Evolutionary conservation across 92 coral and sea anemone species (phyloP).

Genomic region (Siderastrea radians): DNA sequence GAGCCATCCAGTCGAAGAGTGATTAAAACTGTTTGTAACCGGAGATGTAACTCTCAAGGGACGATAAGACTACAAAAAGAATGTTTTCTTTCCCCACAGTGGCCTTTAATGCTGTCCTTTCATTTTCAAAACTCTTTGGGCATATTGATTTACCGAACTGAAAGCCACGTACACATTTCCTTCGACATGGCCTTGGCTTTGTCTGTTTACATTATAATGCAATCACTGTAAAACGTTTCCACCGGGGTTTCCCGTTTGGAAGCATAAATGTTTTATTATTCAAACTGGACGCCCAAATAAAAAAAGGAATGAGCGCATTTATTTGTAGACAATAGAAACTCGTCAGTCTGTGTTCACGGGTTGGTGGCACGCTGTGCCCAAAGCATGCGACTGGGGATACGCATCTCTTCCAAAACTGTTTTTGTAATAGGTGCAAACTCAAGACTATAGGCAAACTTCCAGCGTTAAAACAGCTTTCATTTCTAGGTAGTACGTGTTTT

Average conservation of each 20-base stretch:
- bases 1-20: not conserved
- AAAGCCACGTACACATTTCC: not conserved
- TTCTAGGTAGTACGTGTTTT: no score
- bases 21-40: no score
- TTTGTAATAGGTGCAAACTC: no score
- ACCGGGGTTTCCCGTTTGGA: constrained; percentile 10
- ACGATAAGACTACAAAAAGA: not conserved
- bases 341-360: not conserved
- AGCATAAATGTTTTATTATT: not conserved
- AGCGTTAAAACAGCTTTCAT: no score
- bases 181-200: constrained; percentile 33
- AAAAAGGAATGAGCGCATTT: constrained; percentile 19
- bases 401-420: no score
- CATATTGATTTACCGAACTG: not conserved
- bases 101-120: not conserved
- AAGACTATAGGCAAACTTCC: no score
- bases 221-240: constrained; percentile 3
- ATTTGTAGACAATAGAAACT: not conserved
- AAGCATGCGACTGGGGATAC: no score
- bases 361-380: not conserved
- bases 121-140: not conserved
- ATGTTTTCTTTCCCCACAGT: not conserved
- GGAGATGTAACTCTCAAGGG: not conserved
- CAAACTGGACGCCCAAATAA: constrained; percentile 14
- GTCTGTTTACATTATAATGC: constrained; percentile 23